Conservation (phyloP, 2,888 invertebrate genomes). For the Arrhopalites spinosus region DNA sequence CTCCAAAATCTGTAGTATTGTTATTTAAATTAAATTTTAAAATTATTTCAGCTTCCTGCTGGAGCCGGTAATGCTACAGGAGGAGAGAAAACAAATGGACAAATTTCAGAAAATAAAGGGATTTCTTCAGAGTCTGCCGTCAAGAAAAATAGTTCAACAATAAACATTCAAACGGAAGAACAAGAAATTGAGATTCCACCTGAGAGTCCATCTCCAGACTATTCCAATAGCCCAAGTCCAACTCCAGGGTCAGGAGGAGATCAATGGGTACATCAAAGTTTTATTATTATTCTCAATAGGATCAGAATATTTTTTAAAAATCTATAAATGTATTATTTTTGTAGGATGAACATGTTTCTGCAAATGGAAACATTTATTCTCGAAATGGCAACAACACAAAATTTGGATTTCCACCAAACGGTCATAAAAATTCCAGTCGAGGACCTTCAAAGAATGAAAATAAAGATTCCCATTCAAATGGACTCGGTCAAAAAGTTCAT, state of each 20-base stretch:
- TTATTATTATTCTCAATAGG: neutral
- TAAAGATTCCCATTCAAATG: neutral
- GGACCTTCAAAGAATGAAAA: conserved; percentile 34
- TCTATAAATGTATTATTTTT: neutral
- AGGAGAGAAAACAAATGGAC: neutral
- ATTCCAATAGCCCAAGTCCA: conserved; percentile 60
- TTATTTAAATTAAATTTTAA: neutral
- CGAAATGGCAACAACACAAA: conserved; percentile 22
- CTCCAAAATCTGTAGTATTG: too few species aligned
- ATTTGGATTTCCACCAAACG: conserved; percentile 18
- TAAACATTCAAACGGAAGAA: neutral
- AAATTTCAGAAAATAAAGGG: neutral
- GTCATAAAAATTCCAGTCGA: conserved; percentile 11
- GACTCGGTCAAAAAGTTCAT: neutral
- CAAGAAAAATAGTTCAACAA: neutral
- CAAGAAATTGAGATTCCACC: conserved; percentile 57
- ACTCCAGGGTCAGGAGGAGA: conserved; percentile 13
- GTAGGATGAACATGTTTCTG: conserved; percentile 27
- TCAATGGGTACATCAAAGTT: conserved; percentile 21
- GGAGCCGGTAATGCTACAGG: neutral
- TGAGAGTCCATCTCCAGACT: conserved; percentile 65
- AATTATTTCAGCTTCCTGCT: neutral
- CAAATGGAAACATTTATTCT: conserved; percentile 21
- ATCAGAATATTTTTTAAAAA: neutral
- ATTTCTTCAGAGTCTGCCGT: neutral